phyloP scores from a whole-genome alignment of 2,888 invertebrate genomes.

The Seladonia tumulorum region DNA sequence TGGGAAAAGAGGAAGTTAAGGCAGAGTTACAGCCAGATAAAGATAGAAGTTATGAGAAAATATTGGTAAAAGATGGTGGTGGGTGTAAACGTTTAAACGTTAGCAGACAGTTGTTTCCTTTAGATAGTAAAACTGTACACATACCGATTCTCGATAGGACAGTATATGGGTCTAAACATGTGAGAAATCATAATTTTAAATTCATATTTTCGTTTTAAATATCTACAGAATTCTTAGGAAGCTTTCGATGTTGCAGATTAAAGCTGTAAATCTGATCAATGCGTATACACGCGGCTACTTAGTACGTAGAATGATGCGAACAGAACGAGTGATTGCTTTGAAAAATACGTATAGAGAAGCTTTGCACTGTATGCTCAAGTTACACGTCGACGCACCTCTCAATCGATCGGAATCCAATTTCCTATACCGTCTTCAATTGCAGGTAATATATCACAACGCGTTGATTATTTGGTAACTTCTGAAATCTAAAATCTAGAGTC shows the following conservation, averaged over 20 bases:
- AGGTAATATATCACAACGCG: conserved; percentile 84
- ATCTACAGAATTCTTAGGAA: conserved; percentile 18
- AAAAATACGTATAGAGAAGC: conserved; percentile 93
- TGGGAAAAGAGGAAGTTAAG: background rate
- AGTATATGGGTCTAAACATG: conserved; percentile 78
- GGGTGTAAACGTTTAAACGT: conserved; percentile 70
- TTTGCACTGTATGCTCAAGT: conserved; percentile 90
- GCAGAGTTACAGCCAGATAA: background rate
- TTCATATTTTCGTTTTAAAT: background rate
- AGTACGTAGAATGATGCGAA: conserved; percentile 91
- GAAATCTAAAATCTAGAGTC: background rate
- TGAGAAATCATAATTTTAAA: conserved; percentile 60
- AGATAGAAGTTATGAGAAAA: conserved; percentile 5
- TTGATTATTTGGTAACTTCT: background rate
- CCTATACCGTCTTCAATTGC: conserved; percentile 90
- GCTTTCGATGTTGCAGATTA: conserved; percentile 76
- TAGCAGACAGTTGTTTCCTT: conserved; percentile 79
- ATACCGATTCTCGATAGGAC: conserved; percentile 74
- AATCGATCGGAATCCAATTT: conserved; percentile 88
- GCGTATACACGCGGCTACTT: conserved; percentile 91
- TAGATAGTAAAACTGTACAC: conserved; percentile 73
- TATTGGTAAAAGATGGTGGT: conserved; percentile 18
- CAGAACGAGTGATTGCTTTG: conserved; percentile 91
- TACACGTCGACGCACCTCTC: conserved; percentile 87
- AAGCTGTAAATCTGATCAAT: conserved; percentile 89